A percentile compares a stretch with the other conserved stretches of the same genome.
Evolutionary conservation across 2,113 vertebrate species (phyloP).

Genomic region (Bos javanicus): DNA sequence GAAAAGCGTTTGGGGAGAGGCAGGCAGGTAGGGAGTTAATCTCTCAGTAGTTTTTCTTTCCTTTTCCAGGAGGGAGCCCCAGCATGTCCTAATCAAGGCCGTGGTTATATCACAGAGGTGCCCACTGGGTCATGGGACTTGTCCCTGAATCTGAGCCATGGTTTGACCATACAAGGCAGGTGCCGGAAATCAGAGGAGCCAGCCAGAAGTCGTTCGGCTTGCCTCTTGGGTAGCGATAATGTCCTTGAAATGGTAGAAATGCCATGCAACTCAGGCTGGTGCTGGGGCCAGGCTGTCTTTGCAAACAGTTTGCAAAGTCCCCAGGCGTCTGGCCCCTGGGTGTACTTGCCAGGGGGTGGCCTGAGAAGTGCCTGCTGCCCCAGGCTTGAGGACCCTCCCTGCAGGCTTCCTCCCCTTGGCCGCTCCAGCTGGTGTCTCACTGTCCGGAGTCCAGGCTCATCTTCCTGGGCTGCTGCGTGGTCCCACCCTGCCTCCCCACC

Average conservation of each 20-base stretch:
- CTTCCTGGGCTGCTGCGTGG: neutral
- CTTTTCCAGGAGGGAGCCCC: neutral
- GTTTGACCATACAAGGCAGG: neutral
- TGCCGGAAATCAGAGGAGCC: neutral
- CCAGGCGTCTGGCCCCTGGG: neutral
- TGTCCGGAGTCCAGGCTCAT: neutral
- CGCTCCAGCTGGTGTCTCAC: neutral
- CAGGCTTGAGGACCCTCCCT: neutral
- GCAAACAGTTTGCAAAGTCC: neutral
- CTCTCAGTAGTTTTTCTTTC: neutral
- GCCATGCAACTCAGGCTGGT: accelerated
- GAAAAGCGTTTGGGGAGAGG: neutral
- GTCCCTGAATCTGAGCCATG: neutral
- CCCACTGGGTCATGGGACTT: neutral
- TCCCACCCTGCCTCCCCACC: neutral
- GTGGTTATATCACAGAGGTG: neutral
- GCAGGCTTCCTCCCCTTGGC: neutral
- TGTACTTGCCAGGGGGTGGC: neutral
- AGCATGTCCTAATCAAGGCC: neutral
- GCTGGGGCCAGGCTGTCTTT: neutral
- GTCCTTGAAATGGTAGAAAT: neutral
- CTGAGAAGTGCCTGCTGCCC: neutral
- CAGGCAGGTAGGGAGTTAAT: neutral
- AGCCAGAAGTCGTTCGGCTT: neutral
- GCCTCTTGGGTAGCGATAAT: neutral